Conservation (phyloP, 2,888 invertebrate species). For the Lasioglossum villosulum region DNA sequence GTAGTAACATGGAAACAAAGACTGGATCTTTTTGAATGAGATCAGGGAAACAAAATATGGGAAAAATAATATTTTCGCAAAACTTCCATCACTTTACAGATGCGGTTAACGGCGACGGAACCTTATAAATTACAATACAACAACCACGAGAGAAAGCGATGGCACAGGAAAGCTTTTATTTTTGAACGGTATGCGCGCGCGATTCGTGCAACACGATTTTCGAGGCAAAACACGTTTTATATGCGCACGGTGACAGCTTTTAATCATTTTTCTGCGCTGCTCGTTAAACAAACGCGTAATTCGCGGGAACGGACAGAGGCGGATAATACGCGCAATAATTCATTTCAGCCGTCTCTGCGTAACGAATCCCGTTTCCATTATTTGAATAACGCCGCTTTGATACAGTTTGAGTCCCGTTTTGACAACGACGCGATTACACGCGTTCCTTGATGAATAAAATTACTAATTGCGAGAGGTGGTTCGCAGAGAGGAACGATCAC, state of each 20-base stretch:
- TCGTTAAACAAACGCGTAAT: slow-evolving; percentile 47
- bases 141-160: not conserved
- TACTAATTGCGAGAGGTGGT: not conserved
- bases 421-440: slow-evolving; percentile 7
- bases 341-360: slow-evolving; percentile 27
- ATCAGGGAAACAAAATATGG: not conserved
- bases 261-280: slow-evolving; percentile 46
- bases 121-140: slow-evolving; percentile 33
- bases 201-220: slow-evolving; percentile 22
- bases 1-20: too few relatives aligned
- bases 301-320: not conserved
- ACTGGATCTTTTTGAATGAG: not conserved
- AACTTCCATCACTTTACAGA: not conserved
- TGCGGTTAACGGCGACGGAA: not conserved
- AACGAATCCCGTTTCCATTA: slow-evolving; percentile 41
- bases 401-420: not conserved
- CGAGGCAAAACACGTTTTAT: slow-evolving; percentile 28
- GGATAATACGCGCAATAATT: slow-evolving; percentile 44
- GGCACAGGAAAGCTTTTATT: slow-evolving; percentile 23
- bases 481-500: not conserved
- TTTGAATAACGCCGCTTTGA: slow-evolving; percentile 28
- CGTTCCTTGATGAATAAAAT: slow-evolving; percentile 12
- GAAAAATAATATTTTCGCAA: not conserved
- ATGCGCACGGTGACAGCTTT: slow-evolving; percentile 32
- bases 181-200: not conserved